These are phyloP conservation scores for Anseranas semipalmata DNA, from an alignment of 2,113 vertebrate genomes.

Conservation along the genomic window DNA sequence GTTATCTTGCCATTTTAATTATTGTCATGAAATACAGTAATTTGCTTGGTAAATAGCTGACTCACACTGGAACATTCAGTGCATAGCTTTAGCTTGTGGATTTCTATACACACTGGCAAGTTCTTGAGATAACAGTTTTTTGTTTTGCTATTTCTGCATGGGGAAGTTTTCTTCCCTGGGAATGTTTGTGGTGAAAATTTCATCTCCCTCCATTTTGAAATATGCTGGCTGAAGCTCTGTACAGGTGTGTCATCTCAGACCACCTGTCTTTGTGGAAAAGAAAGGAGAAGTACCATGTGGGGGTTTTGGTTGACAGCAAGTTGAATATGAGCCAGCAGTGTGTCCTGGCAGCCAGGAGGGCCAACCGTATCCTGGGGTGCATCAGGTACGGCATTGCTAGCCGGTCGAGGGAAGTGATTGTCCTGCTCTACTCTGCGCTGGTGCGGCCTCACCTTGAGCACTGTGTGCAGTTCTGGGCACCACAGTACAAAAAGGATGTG, in stretches of 20 bases:
- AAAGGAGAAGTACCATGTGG: rapidly evolving
- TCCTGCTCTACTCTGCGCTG: too few relatives aligned
- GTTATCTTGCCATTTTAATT: background rate
- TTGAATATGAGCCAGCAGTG: too few relatives aligned
- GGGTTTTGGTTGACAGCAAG: too few relatives aligned
- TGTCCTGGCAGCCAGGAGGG: too few relatives aligned
- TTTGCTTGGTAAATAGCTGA: background rate
- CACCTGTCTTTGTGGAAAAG: background rate
- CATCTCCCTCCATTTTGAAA: background rate
- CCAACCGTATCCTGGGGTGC: too few relatives aligned
- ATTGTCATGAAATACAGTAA: background rate
- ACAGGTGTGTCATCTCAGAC: background rate
- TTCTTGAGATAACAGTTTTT: background rate
- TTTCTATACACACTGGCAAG: background rate
- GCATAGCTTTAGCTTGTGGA: background rate
- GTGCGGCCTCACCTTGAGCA: too few relatives aligned
- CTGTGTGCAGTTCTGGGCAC: too few relatives aligned
- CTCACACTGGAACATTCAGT: background rate
- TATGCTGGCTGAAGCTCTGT: background rate
- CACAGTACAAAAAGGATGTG: too few relatives aligned
- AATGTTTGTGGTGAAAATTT: background rate
- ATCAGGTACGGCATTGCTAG: too few relatives aligned
- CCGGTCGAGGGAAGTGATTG: too few relatives aligned
- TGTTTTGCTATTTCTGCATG: background rate
- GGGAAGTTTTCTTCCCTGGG: background rate